Base-by-base conservation (phyloP, 2,888 invertebrate species). In the Muschampia plurimacula region DNA sequence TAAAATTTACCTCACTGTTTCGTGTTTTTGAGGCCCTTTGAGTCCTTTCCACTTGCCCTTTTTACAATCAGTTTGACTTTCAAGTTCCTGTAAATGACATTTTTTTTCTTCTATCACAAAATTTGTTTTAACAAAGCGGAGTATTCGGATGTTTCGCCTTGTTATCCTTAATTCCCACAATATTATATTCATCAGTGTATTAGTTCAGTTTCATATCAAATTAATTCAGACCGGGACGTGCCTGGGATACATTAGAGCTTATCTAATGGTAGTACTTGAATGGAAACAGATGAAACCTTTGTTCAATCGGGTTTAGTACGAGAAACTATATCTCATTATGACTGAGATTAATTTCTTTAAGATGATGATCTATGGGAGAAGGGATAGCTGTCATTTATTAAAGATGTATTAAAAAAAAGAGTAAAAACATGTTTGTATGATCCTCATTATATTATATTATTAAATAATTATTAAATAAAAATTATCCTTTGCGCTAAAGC, bases 31-130 rank as follows among this genome's bases (percentile, higher is more conserved):
- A n/a, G n/a, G n/a, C n/a, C n/a, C n/a, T n/a, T n/a, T n/a, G 52
- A 49, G 62, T 69, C 62, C 13, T 62, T 49, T 62, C 15, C 46
- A 41, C 15, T 41, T 55, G 39, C 15, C 39, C 49, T 69, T 67
- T 66, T 66, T 46, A 66, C 66, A 36, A 52, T 60, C 60, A 60
- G 60, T 52, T 66, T 52, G 15, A 66, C 52, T 66, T 66, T 52
- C 28, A 52, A 36, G 36, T 66, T 52, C 8, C 41, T 36, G 62
- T 36, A 36, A 60, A 12, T 41, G 15, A 62, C 62, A 41, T 62
- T n/a, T 60, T 60, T 59, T 60, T 32, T 59, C 1, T 39, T 41
- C 1, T 3, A 52, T 22, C 59, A 32, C n/a, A 60, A 13, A 60
- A 8, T 60, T 60, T 52, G 52, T 52, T 52, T 15, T 52, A 9